A percentile compares a stretch with the other conserved stretches of the same genome.
phyloP scores from a whole-genome alignment of 2,113 vertebrate genomes.

The Paratilapia polleni region DNA sequence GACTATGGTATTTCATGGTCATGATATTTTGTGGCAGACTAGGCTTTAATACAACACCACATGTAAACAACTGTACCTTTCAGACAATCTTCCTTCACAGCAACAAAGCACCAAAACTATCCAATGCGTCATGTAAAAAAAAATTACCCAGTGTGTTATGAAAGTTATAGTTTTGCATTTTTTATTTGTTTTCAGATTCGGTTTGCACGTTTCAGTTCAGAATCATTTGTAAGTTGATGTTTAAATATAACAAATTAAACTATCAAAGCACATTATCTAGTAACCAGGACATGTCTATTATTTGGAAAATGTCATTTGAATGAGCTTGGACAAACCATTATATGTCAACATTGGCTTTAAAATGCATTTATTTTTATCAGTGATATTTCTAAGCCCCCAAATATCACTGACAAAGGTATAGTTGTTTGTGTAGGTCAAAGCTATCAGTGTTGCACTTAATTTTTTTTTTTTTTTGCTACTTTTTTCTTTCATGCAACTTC shows the following conservation, averaged over 20 bases:
- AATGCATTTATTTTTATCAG: not conserved
- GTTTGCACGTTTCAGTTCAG: not conserved
- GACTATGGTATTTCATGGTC: too few species aligned
- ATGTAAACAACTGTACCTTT: too few species aligned
- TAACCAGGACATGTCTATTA: not conserved
- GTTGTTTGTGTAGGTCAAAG: not conserved
- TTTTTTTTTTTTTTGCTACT: not conserved
- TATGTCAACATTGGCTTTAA: not conserved
- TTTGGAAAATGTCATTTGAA: not conserved
- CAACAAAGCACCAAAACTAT: not conserved
- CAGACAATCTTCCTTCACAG: not conserved
- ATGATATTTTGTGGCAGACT: not conserved
- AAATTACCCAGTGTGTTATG: rapidly evolving
- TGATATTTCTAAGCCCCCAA: too few species aligned
- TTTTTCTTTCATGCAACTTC: conserved; percentile 1
- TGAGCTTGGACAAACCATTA: not conserved
- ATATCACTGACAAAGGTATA: not conserved
- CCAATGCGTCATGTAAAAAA: not conserved
- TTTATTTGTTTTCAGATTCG: not conserved
- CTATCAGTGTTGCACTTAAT: not conserved
- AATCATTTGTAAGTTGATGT: not conserved
- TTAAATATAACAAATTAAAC: not conserved
- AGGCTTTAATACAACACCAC: not conserved
- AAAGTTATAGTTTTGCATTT: not conserved
- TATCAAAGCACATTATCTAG: not conserved